phyloP scores from a whole-genome alignment of 2,888 invertebrate genomes.

The Acleris holmiana region DNA sequence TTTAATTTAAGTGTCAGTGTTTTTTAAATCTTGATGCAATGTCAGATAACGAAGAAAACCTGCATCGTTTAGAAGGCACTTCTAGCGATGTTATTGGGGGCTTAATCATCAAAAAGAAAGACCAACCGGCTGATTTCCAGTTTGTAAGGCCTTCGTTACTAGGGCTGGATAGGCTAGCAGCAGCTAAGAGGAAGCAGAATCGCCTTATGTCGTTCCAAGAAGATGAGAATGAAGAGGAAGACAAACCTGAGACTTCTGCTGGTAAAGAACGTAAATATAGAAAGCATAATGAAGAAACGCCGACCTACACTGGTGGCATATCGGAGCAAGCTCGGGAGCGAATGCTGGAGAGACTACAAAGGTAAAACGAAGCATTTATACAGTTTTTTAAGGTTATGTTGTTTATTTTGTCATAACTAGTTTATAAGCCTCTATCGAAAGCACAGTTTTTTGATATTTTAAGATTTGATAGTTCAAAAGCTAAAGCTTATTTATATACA shows the following conservation, averaged over 20 bases:
- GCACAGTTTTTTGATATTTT: no score
- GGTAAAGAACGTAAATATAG: constrained; percentile 88
- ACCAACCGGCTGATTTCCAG: constrained; percentile 87
- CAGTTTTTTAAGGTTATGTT: constrained; percentile 34
- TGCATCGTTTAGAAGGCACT: constrained; percentile 90
- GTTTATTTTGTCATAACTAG: constrained; percentile 15
- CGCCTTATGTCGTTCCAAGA: constrained; percentile 87
- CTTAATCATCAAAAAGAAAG: constrained; percentile 87
- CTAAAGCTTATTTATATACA: no score
- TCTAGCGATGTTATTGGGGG: constrained; percentile 87
- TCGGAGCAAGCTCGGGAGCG: constrained; percentile 90
- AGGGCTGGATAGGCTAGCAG: constrained; percentile 94
- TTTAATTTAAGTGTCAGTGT: background rate
- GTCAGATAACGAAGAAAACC: constrained; percentile 81
- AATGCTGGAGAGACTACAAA: constrained; percentile 86
- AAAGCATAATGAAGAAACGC: constrained; percentile 93
- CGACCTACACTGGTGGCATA: constrained; percentile 96
- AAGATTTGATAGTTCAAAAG: no score
- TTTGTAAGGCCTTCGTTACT: constrained; percentile 90
- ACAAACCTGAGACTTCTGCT: constrained; percentile 49
- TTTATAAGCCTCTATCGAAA: background rate
- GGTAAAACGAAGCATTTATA: constrained; percentile 48
- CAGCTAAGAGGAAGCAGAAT: constrained; percentile 88
- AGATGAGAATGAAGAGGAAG: constrained; percentile 62
- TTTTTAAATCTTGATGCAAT: constrained; percentile 46